Evolutionary conservation across 2,888 invertebrate species (phyloP), one percentile per base, ranked within the genome.

Genomic region (Melikaiella ostensackeni): DNA sequence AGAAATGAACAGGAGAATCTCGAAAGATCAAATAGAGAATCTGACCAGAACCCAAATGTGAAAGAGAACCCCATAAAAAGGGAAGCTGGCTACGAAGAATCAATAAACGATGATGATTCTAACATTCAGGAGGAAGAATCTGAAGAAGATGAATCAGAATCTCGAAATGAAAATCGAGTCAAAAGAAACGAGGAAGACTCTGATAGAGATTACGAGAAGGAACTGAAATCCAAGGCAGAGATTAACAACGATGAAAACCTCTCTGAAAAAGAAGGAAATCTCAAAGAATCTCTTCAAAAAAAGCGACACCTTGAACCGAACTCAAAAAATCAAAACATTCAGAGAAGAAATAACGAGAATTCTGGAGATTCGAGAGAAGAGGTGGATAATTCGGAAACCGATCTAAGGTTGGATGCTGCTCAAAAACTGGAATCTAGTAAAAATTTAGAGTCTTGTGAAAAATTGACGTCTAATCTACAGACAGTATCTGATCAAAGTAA

Each of bases 101-200:
- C 27, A 70, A 35, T 35, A 9, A 35, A 35, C 3, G 4, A 70
- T 19, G 27, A 66, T 66, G 46, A 66, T 19, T 42, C 27, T 27
- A 27, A 30, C 16, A 19, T 19, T 3, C 66, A 66, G 8, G 66
- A 66, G 4, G 46, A 46, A 38, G 24, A 57, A 33, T 30, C 30
- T 19, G 61, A 35, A 30, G 21, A 38, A 50, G 24, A 63, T 62
- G 19, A 63, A 50, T 7, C 75, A 55, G n/a, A 79, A 76, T 27
- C n/a, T 38, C 57, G 21, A 64, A 50, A 64, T 35, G 81, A 84
- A 87, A 38, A 74, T 84, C 76, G 78, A 86, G 13, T 80, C 81
- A 38, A 82, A 84, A 19, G 80, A 81, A n/a, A 73, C 50, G 78
- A 78, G 33, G 24, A 75, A 0, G 81, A 84, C 16, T 80, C 73